Base-by-base conservation (phyloP, 2,888 invertebrate genomes). In the Carpatolechia fugitivella region DNA sequence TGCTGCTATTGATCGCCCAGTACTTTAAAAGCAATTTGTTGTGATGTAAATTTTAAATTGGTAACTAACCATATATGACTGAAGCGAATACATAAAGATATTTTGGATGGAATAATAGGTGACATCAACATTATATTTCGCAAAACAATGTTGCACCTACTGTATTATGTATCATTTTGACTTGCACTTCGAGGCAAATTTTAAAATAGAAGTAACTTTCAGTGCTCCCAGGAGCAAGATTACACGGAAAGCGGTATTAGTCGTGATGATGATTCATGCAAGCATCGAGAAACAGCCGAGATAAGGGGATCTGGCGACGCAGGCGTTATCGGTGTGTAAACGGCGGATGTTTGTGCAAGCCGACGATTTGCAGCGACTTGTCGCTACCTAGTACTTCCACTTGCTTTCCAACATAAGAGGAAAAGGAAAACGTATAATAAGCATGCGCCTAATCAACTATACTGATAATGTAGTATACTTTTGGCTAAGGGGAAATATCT, bases 301-400 rank as follows among this genome's bases (percentile, higher is more conserved):
- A 80, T 81, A 79, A 78, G 72, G 63, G 38, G 31, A 38, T 51
- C 51, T 48, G 60, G 59, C 30, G 56, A 52, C 40, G 56, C 40
- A 54, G 38, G 60, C 61, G 76, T 79, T 85, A 85, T 83, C 84
- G 77, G 56, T 51, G 60, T 63, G 74, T 68, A 78, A 78, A 72
- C 80, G 70, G 63, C 80, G 83, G 82, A 82, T 84, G 85, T 82
- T 85, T 84, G 79, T 73, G 70, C 70, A 74, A 73, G 68, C 64
- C 62, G 61, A 68, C 62, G 67, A 68, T 66, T 73, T 72, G 65
- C 66, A 47, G 60, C 61, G 59, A 14, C 47, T 31, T 31, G 31
- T 31, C 31, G 18, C 31, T 13, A 44, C 31, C 31, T 47, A 31
- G 11, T 16, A 31, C 18, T 47, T 29, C 16, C 16, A 47, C 31